Evolutionary conservation across 2,113 vertebrate genomes (phyloP), one percentile per base, ranked within the genome.

Genomic region (Microtus oregoni): DNA sequence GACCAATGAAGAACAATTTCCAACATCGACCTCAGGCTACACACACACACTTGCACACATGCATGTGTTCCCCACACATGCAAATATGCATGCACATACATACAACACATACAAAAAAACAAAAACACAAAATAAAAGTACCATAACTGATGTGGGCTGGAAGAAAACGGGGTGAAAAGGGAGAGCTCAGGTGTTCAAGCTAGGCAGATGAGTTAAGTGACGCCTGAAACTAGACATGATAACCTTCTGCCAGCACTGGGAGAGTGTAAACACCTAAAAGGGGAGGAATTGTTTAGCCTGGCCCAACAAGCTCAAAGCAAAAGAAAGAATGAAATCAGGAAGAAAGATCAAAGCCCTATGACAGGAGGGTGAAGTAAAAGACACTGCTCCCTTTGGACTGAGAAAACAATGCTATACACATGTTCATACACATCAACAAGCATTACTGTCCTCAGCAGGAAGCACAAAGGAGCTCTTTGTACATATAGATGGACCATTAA

Each of bases 251-350:
- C 82, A 86, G 73, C 86, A 72, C 0, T 14, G 61, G 86, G 76
- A 96, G 73, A 94, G 86, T 67, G 85, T 97, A 97, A 98, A 97
- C 96, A 97, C 32, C 50, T 78, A 89, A 90, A 89, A 93, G 55
- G 93, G 97, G 97, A 98, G 97, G 97, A 41, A 97, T 95, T 97
- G 97, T 97, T 98, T 98, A 97, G 97, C 97, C 96, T 96, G 95
- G 90, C 82, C 89, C 70, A 93, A 67, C 12, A 38, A 94, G 73
- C 95, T 89, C 70, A 89, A 97, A 96, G 97, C 52, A 87, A 73
- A 82, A 96, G 89, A 92, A 94, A 95, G 89, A 75, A 92, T 75
- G 88, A 97, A 68, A 91, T 92, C 47, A 83, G 50, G 81, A 77
- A n/a, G 55, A 90, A 24, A 94, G 93, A 93, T 97, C 94, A 97